Percentiles rank a stretch among this genome's conserved stretches.
Conservation (phyloP, 2,113 vertebrate genomes). For the Ornithorhynchus anatinus region DNA sequence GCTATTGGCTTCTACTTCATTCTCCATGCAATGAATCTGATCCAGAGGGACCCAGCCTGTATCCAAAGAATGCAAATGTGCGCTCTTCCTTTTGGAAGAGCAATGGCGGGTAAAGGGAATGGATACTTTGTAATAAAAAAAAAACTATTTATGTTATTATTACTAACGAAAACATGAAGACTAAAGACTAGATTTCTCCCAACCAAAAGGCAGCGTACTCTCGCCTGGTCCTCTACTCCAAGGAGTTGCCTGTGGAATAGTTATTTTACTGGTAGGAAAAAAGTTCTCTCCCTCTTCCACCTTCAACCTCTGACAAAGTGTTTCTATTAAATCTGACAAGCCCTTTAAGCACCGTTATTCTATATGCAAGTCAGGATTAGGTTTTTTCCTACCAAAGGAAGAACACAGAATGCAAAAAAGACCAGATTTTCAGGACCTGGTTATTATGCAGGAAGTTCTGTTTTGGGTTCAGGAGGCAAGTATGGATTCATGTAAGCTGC, state of each 20-base stretch:
- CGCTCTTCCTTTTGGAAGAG: background rate
- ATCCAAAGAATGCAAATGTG: background rate
- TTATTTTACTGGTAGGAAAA: background rate
- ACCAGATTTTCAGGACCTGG: too few relatives aligned
- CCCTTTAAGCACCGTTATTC: slow-evolving; percentile 9
- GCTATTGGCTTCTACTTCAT: background rate
- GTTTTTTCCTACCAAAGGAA: too few relatives aligned
- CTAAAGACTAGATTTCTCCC: too few relatives aligned
- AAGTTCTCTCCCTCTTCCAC: background rate
- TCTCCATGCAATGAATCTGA: background rate
- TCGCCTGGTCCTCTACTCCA: background rate
- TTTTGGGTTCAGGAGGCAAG: too few relatives aligned
- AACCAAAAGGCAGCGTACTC: background rate
- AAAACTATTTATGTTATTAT: background rate
- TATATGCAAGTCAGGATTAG: background rate
- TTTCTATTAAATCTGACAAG: slow-evolving; percentile 4
- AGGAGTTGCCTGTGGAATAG: background rate
- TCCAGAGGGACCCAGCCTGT: background rate
- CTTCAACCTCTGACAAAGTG: slow-evolving; percentile 7
- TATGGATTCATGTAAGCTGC: too few relatives aligned
- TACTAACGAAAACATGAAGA: background rate
- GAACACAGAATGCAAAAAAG: background rate
- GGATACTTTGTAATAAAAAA: background rate
- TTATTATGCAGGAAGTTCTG: too few relatives aligned
- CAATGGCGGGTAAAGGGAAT: background rate